Base-by-base conservation (phyloP, 1,140 invertebrate species). In the Magallana gigas region DNA sequence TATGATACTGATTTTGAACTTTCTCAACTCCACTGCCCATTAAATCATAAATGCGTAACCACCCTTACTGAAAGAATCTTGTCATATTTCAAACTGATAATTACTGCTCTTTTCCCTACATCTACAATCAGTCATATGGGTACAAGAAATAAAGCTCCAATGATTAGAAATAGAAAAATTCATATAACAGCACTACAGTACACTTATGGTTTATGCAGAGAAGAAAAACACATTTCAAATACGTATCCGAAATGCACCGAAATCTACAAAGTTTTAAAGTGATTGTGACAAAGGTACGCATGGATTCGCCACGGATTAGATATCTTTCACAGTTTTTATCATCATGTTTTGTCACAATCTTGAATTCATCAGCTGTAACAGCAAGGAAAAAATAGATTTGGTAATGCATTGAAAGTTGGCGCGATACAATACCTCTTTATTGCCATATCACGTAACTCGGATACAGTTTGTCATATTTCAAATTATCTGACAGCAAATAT, bases 281-380 rank as follows among this genome's bases (percentile, higher is more conserved):
- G 68, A 76, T 76, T 29, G 68, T 76, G 68, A 76, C 68, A 76
- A 76, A 29, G 18, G 23, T 12, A 11, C 36, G 18, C 2, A 76
- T 18, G 23, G 12, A 76, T 76, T 29, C 1, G 29, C 68, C 68
- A 36, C 36, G 23, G 23, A 76, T 76, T 76, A 76, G 11, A 76
- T 12, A 76, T 76, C 60, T 62, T 76, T 76, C 23, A 76, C 68
- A 76, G 23, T 18, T 76, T 29, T 9, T 76, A 29, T 8, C 68
- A 76, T 29, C 68, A 29, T 12, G 36, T 76, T 76, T 76, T 76
- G 68, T 76, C 68, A 76, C 68, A 76, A 76, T 76, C 68, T 76
- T 76, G 68, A 76, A 76, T 76, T 76, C 68, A 76, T 76, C 23
- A 76, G 12, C 68, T 76, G 68, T 29, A 18, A 76, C 68, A 76